Percentiles rank a stretch among this genome's conserved stretches.
These are phyloP conservation scores for Euphonia xanthogaster DNA, from an alignment of 2,797 vertebrate genomes.

Conservation along the genomic window DNA sequence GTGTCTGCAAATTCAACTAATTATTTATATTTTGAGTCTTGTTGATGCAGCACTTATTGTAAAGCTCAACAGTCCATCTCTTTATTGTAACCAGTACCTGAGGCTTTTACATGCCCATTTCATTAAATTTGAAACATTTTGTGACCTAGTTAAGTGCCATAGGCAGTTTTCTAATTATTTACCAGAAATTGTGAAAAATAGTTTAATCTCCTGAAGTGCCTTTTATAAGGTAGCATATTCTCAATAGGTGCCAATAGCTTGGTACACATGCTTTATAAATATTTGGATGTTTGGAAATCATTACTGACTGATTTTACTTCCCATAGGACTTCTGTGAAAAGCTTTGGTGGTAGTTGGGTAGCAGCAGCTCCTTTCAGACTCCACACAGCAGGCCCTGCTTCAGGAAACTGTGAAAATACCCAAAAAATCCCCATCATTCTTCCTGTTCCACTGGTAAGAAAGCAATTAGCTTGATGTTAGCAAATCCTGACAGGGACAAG, in stretches of 20 bases:
- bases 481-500: background rate
- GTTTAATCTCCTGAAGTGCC: background rate
- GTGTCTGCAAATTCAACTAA: constrained; percentile 10
- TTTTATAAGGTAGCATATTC: background rate
- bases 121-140: background rate
- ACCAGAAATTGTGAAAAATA: background rate
- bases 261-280: background rate
- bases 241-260: background rate
- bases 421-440: no score
- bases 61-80: background rate
- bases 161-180: background rate
- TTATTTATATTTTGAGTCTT: constrained; percentile 14
- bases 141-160: background rate
- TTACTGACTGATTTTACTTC: background rate
- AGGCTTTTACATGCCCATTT: background rate
- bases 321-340: background rate
- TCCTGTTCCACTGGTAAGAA: background rate
- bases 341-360: background rate
- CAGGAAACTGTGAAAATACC: background rate
- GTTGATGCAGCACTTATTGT: background rate
- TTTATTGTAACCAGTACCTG: background rate
- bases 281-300: background rate
- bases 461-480: background rate
- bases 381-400: background rate
- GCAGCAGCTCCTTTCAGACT: background rate